Percentiles rank a stretch among this genome's conserved stretches.
These are phyloP conservation scores for Spodoptera littoralis DNA, from an alignment of 2,888 invertebrate species.

Conservation along the genomic window DNA sequence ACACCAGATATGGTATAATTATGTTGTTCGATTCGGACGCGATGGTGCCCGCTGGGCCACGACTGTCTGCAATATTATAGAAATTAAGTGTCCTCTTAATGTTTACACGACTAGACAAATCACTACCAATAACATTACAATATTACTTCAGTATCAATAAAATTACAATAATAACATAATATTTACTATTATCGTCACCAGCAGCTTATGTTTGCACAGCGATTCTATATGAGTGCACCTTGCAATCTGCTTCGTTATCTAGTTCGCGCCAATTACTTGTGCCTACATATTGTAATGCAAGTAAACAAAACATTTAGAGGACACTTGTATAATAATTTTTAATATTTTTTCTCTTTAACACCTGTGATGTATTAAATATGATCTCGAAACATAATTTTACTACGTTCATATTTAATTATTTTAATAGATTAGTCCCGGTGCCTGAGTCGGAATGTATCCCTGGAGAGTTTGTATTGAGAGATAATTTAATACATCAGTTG, in stretches of 20 bases:
- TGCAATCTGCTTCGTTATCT: neutral
- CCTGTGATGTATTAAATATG: conserved; percentile 92
- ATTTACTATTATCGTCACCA: conserved; percentile 4
- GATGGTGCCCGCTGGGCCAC: conserved; percentile 40
- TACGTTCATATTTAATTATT: conserved; percentile 86
- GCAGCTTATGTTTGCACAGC: conserved; percentile 7
- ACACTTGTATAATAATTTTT: conserved; percentile 62
- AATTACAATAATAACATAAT: neutral
- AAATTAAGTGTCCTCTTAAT: conserved; percentile 52
- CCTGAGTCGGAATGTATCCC: conserved; percentile 62
- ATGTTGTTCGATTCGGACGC: conserved; percentile 72
- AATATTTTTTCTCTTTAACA: conserved; percentile 85
- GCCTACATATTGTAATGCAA: neutral
- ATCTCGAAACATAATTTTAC: conserved; percentile 89
- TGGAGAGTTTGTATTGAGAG: conserved; percentile 75
- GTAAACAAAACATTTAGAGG: conserved; percentile 37
- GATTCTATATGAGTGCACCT: conserved; percentile 7
- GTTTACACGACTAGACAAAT: conserved; percentile 29
- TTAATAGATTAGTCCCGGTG: conserved; percentile 77
- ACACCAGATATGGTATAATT: conserved; percentile 75
- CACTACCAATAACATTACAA: too few relatives aligned
- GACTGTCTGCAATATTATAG: conserved; percentile 56
- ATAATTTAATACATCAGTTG: conserved; percentile 87
- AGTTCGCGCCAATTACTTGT: conserved; percentile 31
- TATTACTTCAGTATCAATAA: neutral